These are phyloP conservation scores for Lagorchestes hirsutus DNA, from an alignment of 2,797 vertebrate species.

Conservation along the genomic window DNA sequence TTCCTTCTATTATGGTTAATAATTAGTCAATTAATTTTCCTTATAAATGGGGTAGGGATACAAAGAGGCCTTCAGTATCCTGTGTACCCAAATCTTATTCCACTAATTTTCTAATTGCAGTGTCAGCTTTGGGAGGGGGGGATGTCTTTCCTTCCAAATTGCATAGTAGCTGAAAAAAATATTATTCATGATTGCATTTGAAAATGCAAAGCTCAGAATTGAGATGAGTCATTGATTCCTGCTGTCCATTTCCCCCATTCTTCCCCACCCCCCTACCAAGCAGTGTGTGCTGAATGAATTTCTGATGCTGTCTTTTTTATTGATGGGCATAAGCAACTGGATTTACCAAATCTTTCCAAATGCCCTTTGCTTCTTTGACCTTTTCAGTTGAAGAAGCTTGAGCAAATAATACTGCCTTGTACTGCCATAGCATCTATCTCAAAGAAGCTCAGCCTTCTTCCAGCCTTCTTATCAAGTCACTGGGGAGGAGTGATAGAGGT, in stretches of 20 bases:
- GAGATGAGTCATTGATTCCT: background rate
- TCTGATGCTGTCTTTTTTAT: background rate
- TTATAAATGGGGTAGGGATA: background rate
- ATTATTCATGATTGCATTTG: background rate
- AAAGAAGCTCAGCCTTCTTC: background rate
- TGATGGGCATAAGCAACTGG: background rate
- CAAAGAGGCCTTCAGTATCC: background rate
- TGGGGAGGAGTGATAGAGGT: background rate
- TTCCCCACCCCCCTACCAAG: background rate
- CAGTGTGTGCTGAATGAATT: background rate
- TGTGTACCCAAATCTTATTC: background rate
- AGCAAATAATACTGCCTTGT: background rate
- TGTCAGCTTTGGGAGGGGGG: background rate
- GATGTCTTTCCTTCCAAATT: background rate
- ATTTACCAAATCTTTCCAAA: slow-evolving; percentile 4
- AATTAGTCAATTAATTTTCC: background rate
- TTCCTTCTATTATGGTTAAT: background rate
- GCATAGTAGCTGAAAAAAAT: background rate
- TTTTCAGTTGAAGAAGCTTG: background rate
- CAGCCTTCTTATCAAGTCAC: background rate
- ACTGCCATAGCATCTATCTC: background rate
- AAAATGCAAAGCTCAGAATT: background rate
- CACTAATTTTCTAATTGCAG: background rate
- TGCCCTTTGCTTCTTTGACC: slow-evolving; percentile 3
- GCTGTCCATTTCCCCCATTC: background rate